phyloP scores from a whole-genome alignment of 2,113 vertebrate species.

The Pelusios castaneus region DNA sequence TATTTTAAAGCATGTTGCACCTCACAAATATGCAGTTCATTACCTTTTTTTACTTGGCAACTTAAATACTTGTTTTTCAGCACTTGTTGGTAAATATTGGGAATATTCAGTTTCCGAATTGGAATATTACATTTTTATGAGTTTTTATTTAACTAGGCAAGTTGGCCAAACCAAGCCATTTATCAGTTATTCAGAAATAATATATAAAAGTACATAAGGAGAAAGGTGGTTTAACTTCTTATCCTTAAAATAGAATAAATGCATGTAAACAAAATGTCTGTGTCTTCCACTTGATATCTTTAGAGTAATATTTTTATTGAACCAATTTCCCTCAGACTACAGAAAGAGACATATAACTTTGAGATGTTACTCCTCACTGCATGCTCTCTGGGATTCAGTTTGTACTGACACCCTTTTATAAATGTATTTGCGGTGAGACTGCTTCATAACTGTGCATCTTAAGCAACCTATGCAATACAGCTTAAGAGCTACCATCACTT shows the following conservation, averaged over 20 bases:
- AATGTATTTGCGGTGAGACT: background rate
- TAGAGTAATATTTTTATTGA: background rate
- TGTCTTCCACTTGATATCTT: background rate
- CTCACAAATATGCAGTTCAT: background rate
- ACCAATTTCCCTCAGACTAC: background rate
- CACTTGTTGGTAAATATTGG: background rate
- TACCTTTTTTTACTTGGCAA: background rate
- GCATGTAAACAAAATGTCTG: background rate
- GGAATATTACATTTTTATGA: background rate
- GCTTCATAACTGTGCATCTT: no score
- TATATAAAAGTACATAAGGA: background rate
- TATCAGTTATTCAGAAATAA: background rate
- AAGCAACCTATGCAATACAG: no score
- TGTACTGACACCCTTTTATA: no score
- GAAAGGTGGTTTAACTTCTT: background rate
- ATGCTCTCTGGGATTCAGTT: no score
- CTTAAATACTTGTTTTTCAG: background rate
- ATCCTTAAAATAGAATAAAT: background rate
- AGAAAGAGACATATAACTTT: background rate
- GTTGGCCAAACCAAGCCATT: background rate
- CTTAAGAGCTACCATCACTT: no score
- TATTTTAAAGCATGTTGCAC: background rate
- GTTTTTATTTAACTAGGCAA: background rate
- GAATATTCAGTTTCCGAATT: background rate
- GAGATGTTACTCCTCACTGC: no score